Conservation (phyloP, 2,113 vertebrate species). For the Otus sunia region DNA sequence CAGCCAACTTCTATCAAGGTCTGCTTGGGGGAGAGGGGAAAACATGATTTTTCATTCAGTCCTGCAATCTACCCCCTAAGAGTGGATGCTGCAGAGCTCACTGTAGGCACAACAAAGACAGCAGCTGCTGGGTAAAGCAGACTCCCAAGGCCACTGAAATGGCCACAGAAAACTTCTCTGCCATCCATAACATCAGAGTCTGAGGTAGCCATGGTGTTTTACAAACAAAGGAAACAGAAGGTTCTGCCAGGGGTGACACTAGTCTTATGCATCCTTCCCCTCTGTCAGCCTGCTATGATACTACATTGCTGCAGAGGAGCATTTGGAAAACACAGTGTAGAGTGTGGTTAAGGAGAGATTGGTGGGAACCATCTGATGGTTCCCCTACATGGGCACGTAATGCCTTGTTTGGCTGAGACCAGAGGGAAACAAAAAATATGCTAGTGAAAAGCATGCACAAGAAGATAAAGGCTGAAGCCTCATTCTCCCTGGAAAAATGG, state of each 20-base stretch:
- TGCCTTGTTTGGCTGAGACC: not conserved
- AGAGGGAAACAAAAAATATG: not conserved
- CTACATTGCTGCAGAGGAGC: not conserved
- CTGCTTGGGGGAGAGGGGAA: not conserved
- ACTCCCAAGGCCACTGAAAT: not conserved
- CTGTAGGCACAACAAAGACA: not conserved
- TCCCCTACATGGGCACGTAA: not conserved
- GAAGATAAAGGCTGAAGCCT: not conserved
- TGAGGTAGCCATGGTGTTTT: not conserved
- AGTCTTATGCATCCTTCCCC: not conserved
- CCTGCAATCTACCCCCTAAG: not conserved
- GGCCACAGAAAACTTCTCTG: not conserved
- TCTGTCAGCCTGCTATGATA: not conserved
- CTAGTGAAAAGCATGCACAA: not conserved
- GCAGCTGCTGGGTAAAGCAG: not conserved
- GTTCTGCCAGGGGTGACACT: not conserved
- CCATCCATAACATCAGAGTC: not conserved
- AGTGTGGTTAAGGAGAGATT: not conserved
- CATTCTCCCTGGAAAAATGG: not conserved
- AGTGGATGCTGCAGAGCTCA: not conserved
- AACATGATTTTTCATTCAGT: not conserved
- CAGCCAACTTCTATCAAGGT: not conserved
- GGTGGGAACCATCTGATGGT: not conserved
- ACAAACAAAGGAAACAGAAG: not conserved
- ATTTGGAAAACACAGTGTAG: accelerated